Percentiles rank a stretch among this genome's conserved stretches.
These are phyloP conservation scores for Toxostoma redivivum DNA, from an alignment of 2,113 vertebrate genomes.

Conservation along the genomic window DNA sequence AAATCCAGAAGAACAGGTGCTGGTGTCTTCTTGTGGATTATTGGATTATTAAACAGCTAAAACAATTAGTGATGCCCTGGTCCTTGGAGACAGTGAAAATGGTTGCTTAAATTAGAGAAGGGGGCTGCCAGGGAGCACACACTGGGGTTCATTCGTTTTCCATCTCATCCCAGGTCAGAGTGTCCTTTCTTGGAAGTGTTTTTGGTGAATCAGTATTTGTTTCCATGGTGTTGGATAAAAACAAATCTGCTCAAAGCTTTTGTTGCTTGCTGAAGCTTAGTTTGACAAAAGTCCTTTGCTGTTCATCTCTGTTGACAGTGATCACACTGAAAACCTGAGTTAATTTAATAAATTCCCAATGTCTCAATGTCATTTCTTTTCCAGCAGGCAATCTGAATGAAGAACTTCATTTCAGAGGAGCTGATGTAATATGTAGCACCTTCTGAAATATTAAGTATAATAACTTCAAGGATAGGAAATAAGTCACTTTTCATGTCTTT, in stretches of 20 bases:
- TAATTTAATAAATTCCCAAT: constrained; percentile 41
- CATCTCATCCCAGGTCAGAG: not conserved
- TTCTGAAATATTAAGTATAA: constrained; percentile 40
- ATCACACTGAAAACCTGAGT: constrained; percentile 17
- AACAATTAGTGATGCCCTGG: not conserved
- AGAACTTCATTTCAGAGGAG: constrained; percentile 27
- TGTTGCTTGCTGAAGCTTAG: constrained; percentile 15
- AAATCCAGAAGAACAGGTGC: not conserved
- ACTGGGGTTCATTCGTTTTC: not conserved
- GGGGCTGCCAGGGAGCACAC: not conserved
- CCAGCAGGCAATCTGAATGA: not conserved
- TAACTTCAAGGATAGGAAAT: not conserved
- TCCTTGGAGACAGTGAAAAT: constrained; percentile 8
- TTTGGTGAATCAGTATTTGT: not conserved
- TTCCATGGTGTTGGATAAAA: not conserved
- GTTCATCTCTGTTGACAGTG: not conserved
- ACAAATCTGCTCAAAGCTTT: not conserved
- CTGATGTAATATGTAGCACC: constrained; percentile 6
- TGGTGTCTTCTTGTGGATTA: not conserved
- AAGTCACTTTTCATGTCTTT: constrained; percentile 31
- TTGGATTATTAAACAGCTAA: not conserved
- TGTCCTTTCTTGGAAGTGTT: not conserved
- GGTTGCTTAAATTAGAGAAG: not conserved
- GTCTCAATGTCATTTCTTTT: constrained; percentile 18
- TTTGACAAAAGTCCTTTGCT: not conserved